Evolutionary conservation across 2,113 vertebrate species (phyloP).

Genomic region (Morone chrysops): DNA sequence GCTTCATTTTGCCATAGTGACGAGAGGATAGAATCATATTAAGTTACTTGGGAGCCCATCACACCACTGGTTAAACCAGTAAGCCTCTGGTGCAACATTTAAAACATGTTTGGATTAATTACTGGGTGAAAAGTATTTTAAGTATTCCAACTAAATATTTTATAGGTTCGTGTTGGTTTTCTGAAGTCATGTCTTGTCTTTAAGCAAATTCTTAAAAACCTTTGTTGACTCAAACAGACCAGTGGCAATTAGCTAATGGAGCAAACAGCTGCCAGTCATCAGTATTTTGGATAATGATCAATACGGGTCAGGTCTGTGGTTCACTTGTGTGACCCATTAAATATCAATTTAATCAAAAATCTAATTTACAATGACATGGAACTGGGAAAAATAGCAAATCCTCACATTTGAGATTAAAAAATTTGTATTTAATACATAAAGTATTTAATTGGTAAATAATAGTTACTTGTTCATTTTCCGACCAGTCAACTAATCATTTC

Average conservation of each 20-base stretch:
- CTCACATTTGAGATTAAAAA: background rate
- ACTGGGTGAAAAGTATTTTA: background rate
- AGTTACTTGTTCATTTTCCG: background rate
- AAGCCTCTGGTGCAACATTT: background rate
- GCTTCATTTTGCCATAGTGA: background rate
- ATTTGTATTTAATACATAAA: background rate
- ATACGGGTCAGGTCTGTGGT: background rate
- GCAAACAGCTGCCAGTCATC: background rate
- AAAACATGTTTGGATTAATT: background rate
- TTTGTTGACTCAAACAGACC: background rate
- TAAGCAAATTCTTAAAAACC: background rate
- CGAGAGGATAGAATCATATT: background rate
- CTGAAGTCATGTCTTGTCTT: background rate
- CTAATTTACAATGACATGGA: background rate
- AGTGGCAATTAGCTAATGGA: background rate
- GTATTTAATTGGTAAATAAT: background rate
- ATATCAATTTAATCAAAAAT: no score
- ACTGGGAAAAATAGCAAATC: background rate
- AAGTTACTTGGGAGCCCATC: background rate
- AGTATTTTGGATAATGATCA: background rate
- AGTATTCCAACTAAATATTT: background rate
- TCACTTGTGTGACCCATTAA: background rate
- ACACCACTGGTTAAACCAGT: background rate
- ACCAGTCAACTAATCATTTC: background rate
- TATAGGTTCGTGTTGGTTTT: background rate